A percentile compares a stretch with the other conserved stretches of the same genome.
Conservation (phyloP, 2,888 invertebrate species). For the Coelopa pilipes region DNA sequence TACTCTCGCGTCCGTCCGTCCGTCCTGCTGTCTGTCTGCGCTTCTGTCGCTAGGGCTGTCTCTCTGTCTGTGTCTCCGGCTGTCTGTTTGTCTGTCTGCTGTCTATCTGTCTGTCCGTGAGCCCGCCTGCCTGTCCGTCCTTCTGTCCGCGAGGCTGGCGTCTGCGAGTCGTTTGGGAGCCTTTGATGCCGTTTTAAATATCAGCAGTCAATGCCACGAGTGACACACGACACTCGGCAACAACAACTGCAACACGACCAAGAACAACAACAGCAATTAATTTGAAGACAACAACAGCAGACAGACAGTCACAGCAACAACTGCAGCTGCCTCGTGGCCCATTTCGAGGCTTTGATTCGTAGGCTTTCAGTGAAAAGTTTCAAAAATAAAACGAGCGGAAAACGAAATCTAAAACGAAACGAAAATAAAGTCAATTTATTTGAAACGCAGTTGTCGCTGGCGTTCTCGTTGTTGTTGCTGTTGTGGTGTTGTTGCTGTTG, state of each 20-base stretch:
- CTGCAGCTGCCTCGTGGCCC: constrained; percentile 23
- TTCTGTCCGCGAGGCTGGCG: too few species aligned
- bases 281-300: constrained; percentile 1
- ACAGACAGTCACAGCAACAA: not conserved
- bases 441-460: not conserved
- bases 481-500: not conserved
- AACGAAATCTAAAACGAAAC: too few species aligned
- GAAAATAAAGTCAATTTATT: too few species aligned
- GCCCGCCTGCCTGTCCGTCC: too few species aligned
- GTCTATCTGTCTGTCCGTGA: too few species aligned
- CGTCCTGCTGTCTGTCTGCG: too few species aligned
- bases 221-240: not conserved
- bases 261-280: constrained; percentile 22
- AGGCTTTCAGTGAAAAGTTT: not conserved
- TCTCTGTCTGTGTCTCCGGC: too few species aligned
- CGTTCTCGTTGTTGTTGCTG: not conserved
- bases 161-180: not conserved
- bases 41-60: too few species aligned
- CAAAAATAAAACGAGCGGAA: too few species aligned
- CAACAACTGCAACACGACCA: not conserved
- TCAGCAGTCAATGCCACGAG: constrained; percentile 20
- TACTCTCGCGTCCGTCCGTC: too few species aligned
- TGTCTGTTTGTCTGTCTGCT: too few species aligned
- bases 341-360: not conserved
- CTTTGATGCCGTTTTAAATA: constrained; percentile 16